Evolutionary conservation across 2,113 vertebrate species (phyloP).

Genomic region (Salvelinus alpinus): DNA sequence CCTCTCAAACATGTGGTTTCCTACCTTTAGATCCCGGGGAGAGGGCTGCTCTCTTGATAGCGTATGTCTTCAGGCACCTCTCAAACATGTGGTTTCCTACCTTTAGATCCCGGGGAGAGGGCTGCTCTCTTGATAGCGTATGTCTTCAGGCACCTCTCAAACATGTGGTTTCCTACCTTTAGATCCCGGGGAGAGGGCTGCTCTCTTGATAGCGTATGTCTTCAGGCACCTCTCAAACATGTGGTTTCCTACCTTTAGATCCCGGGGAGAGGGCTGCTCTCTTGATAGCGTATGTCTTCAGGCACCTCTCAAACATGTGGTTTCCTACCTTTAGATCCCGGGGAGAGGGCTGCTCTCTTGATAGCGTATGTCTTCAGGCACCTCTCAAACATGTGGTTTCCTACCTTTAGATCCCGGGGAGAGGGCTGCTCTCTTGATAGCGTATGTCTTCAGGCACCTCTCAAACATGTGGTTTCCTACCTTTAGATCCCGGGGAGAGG

Average conservation of each 20-base stretch:
- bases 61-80: slow-evolving; percentile 94
- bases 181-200: slow-evolving; percentile 85
- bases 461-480: slow-evolving; percentile 56
- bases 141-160: slow-evolving; percentile 88
- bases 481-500: slow-evolving; percentile 91
- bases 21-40: slow-evolving; percentile 93
- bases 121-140: slow-evolving; percentile 94
- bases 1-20: slow-evolving; percentile 46
- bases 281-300: slow-evolving; percentile 98
- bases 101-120: slow-evolving; percentile 91
- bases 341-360: slow-evolving; percentile 88
- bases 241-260: slow-evolving; percentile 84
- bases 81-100: slow-evolving; percentile 56
- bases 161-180: slow-evolving; percentile 79
- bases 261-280: slow-evolving; percentile 85
- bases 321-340: slow-evolving; percentile 88
- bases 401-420: slow-evolving; percentile 93
- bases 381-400: slow-evolving; percentile 46
- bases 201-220: slow-evolving; percentile 95
- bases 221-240: slow-evolving; percentile 83
- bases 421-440: slow-evolving; percentile 91
- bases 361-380: slow-evolving; percentile 97
- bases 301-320: slow-evolving; percentile 69
- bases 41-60: slow-evolving; percentile 91
- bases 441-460: slow-evolving; percentile 94